Base-by-base conservation (phyloP, 2,797 vertebrate species). In the Staurois parvus region DNA sequence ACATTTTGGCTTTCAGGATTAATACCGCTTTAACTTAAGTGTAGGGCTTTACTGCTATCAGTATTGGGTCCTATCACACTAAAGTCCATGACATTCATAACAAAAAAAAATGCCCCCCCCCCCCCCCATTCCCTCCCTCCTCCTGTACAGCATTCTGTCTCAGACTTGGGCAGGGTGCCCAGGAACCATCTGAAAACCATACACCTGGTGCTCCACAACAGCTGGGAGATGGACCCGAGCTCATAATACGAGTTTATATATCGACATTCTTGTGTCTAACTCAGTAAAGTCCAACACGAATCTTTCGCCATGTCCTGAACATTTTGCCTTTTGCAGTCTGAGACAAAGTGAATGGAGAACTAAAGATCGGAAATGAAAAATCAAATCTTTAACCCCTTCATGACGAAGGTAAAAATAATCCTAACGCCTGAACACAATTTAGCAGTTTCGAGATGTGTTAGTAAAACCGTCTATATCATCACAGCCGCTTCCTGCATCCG, bases 281-380 rank as follows among this genome's bases (percentile, higher is more conserved):
- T 37, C n/a, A 79, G 48, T 79, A 67, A 78, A 72, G 62, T 64
- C 64, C 45, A 72, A 24, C 19, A 21, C 26, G 30, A 40, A 13
- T 72, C 73, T 84, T 29, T 34, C 24, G 48, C 34, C 34, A 78
- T 72, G 26, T 28, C 37, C 37, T 37, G 37, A 37, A 37, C 37
- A 37, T 37, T 37, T 37, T 1, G 37, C 37, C 37, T 37, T 37
- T 37, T 10, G 37, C 37, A 10, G 37, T 37, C 37, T 9, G 37
- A 0, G 79, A 72, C 72, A 69, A 72, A 68, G 74, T 42, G 45
- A 29, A n/a, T 17, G n/a, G 67, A 82, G 37, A 68, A 64, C 21
- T 32, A 81, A 45, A 30, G 29, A 64, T 48, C 26, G 30, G 40
- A 64, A 76, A 64, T 24, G 32, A 56, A 78, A 86, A 86, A 78